These are phyloP conservation scores for Bombus waltoni DNA, from an alignment of 1,140 invertebrate species.

Conservation along the genomic window DNA sequence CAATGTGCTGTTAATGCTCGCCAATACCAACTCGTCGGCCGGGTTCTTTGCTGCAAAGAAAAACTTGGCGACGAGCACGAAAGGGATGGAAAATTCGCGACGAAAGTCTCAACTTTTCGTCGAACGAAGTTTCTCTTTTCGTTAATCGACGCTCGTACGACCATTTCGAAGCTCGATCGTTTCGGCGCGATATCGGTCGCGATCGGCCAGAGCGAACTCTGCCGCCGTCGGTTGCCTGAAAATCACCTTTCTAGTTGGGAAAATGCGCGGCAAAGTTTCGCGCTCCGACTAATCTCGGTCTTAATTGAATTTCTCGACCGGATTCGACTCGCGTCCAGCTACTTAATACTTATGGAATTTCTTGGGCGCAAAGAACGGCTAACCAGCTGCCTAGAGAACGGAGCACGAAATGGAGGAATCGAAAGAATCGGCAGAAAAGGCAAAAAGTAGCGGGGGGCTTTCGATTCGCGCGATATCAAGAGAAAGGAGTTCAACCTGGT, in stretches of 20 bases:
- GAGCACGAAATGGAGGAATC: background rate
- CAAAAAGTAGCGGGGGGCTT: background rate
- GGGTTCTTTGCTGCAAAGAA: background rate
- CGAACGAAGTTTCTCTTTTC: constrained; percentile 23
- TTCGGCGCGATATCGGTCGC: constrained; percentile 35
- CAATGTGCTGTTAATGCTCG: background rate
- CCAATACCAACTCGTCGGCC: too few relatives aligned
- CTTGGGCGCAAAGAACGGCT: constrained; percentile 23
- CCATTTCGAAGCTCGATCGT: constrained; percentile 16
- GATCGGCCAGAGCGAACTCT: background rate
- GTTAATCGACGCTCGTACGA: constrained; percentile 50
- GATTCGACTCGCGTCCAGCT: background rate
- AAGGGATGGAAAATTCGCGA: background rate
- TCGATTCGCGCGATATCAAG: constrained; percentile 23
- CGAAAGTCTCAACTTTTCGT: constrained; percentile 38
- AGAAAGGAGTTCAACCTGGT: background rate
- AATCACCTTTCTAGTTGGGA: constrained; percentile 4
- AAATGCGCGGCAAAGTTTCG: constrained; percentile 33
- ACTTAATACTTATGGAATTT: constrained; percentile 51
- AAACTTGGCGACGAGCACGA: background rate
- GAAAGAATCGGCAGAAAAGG: background rate
- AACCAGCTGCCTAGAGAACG: constrained; percentile 16
- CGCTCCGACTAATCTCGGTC: constrained; percentile 55
- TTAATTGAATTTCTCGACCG: constrained; percentile 69
- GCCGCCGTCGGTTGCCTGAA: background rate